Conservation (phyloP, 1,140 invertebrate genomes). For the Aphidius gifuensis region DNA sequence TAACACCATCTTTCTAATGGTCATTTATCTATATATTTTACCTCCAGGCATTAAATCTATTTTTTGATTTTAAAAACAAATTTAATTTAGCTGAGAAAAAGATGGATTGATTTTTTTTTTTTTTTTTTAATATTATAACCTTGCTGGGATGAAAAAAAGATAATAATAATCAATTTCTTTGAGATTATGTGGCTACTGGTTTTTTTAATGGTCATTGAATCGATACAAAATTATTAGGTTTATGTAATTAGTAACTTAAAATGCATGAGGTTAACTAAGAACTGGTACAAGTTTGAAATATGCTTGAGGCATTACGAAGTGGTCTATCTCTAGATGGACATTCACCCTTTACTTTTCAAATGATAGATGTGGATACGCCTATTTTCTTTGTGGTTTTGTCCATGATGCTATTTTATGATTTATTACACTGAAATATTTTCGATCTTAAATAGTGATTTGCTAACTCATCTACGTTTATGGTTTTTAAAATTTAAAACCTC, state of each 20-base stretch:
- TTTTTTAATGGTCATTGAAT: not conserved
- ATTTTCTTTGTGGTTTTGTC: constrained; percentile 14
- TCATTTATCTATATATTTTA: no score
- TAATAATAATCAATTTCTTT: no score
- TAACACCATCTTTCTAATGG: no score
- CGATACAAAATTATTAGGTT: not conserved
- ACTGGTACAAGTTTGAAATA: not conserved
- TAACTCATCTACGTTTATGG: not conserved
- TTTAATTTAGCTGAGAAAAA: no score
- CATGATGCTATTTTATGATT: constrained; percentile 21
- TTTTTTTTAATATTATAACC: no score
- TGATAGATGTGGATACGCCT: constrained; percentile 23
- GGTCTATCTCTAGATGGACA: constrained; percentile 17
- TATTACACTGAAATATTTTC: constrained; percentile 12
- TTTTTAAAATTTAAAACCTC: constrained; percentile 7
- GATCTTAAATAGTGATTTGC: constrained; percentile 4
- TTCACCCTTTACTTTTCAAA: constrained; percentile 18
- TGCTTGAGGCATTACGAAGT: not conserved
- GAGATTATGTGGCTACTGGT: not conserved
- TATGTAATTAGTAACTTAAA: not conserved
- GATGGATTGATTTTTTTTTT: no score
- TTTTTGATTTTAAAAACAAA: no score
- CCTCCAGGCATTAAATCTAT: no score
- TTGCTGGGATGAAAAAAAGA: no score
- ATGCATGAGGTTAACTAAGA: no score